Evolutionary conservation across 1,140 invertebrate genomes (phyloP), one percentile per base, ranked within the genome.

Genomic region (Macrostomum lignano): DNA sequence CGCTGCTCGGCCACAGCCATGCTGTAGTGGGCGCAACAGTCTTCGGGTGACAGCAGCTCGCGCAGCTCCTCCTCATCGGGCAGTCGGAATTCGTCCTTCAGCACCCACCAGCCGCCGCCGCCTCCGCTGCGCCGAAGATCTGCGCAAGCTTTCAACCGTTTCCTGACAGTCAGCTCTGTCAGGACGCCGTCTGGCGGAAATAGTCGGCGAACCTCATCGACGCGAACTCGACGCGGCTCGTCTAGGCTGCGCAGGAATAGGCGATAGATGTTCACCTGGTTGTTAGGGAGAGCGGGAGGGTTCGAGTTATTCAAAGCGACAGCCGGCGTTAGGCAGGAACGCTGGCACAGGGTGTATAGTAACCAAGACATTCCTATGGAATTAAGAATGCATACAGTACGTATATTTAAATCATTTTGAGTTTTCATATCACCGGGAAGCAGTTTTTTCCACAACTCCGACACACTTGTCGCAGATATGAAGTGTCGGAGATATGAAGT

Each of bases 31-130:
- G 81, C 71, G 55, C 88, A 98, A 47, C 86, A 96, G 42, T 93
- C 79, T 55, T 98, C 91, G 0, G 88, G 88, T 0, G 81, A 86
- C 0, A 98, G 81, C 77, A 94, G 86, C 0, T 76, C 74, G 25
- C 86, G 63, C 35, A 98, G 88, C 58, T 98, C 91, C 53, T 98
- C 91, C 56, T 96, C 86, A 0, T 77, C 79, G 0, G 91, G 88
- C 17, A 98, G 57, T 1, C 84, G 68, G 50, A 93, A 93, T 46
- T 93, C 82, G 0, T 77, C 73, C 52, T 91, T 93, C 38, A 93
- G 73, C 1, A 93, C 81, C 86, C 86, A 96, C 78, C 73, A 78
- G 51, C 77, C 77, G 1, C 72, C 74, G 51, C 74, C 71, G 63
- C 71, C 70, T 17, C 71, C 73, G n/a, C n/a, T n/a, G n/a, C 88